Base-by-base conservation (phyloP, 2,113 vertebrate species). In the Aegotheles bennettii region DNA sequence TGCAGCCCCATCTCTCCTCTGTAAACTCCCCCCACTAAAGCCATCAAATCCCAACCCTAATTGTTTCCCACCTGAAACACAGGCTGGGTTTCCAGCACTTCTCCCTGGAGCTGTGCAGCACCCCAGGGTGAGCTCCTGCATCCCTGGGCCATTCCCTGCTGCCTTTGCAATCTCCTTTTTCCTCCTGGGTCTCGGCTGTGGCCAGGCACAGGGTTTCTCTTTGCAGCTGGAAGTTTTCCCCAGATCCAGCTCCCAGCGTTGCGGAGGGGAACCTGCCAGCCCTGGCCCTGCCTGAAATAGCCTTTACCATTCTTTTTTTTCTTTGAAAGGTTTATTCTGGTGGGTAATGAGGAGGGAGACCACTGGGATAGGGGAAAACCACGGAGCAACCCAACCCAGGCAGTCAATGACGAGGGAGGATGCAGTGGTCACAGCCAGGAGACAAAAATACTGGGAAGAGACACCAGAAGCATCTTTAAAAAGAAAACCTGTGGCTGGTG, bases 121-220 rank as follows among this genome's bases (percentile, higher is more conserved):
- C 2, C 8, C 68, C 3, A 1, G 51, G 64, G 23, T 0, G 9
- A 73, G 31, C 8, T 33, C 40, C 36, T 2, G 0, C 20, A 0
- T 2, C 42, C 69, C 74, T 0, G 1, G 1, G 2, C 24, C 21
- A 2, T 2, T 47, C 36, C 25, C 33, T n/a, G n/a, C 47, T 14
- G 33, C 38, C 53, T 64, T 15, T 9, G 19, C 57, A 8, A 24
- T 13, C n/a, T 0, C 0, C 21, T n/a, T 63, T 23, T 17, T 4
- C 50, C 42, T 33, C 15, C 43, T 38, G 5, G 47, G 13, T 42
- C 70, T n/a, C 5, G 0, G 16, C 29, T 38, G 31, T 0, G 4
- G 13, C 76, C 40, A 0, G 31, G 31, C 11, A 1, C 29, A 16
- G 45, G 23, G 3, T 29, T 71, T 38, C 61, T 60, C 56, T 38